Evolutionary conservation across 2,888 invertebrate species (phyloP).

Genomic region (Acanthosepion esculentum): DNA sequence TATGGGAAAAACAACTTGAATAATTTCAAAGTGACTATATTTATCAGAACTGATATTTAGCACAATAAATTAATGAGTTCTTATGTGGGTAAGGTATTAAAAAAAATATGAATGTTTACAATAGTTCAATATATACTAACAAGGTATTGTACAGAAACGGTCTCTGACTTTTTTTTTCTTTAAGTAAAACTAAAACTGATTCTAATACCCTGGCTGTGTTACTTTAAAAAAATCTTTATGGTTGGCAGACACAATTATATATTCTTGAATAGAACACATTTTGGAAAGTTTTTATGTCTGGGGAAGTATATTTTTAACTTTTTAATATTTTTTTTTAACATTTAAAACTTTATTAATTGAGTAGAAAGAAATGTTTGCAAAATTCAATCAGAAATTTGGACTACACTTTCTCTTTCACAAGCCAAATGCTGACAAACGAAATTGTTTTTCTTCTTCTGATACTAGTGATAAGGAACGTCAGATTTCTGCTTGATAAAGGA

Average conservation of each 20-base stretch:
- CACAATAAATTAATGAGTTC: not conserved
- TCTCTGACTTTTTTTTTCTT: not conserved
- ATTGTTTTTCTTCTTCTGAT: too few species aligned
- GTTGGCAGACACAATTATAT: not conserved
- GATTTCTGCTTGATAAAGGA: too few species aligned
- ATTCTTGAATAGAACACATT: not conserved
- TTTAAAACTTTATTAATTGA: too few species aligned
- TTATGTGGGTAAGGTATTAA: not conserved
- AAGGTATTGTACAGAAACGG: not conserved
- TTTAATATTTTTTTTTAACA: too few species aligned
- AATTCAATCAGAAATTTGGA: too few species aligned
- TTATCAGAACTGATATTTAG: not conserved
- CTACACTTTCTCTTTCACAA: too few species aligned
- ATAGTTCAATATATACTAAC: not conserved
- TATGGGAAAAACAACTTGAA: too few species aligned
- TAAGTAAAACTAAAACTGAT: not conserved
- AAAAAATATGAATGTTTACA: not conserved
- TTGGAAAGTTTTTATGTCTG: not conserved
- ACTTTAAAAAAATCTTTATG: not conserved
- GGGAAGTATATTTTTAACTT: not conserved
- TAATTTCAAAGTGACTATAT: not conserved
- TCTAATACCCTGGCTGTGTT: not conserved
- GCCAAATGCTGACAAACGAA: too few species aligned
- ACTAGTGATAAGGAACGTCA: too few species aligned
- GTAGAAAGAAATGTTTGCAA: too few species aligned